These are phyloP conservation scores for Chanos chanos DNA, from an alignment of 2,797 vertebrate species.

Conservation along the genomic window DNA sequence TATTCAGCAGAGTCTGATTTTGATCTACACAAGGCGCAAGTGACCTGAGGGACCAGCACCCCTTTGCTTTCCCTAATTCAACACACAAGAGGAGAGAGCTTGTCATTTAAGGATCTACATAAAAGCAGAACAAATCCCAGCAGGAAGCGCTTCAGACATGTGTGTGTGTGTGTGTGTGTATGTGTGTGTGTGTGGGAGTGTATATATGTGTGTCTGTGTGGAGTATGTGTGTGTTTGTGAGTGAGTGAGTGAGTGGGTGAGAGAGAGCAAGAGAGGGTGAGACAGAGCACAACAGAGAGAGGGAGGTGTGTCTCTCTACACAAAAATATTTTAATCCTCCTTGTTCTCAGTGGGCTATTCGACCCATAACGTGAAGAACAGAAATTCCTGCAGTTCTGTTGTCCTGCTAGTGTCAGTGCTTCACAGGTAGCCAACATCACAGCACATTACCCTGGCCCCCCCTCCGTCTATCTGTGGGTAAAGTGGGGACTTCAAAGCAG, in stretches of 20 bases:
- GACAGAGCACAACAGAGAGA: no score
- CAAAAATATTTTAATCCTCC: no score
- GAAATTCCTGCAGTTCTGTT: conserved; percentile 52
- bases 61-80: conserved; percentile 24
- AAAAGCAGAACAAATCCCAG: conserved; percentile 6
- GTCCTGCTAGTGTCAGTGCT: no score
- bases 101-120: conserved; percentile 37
- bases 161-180: neutral
- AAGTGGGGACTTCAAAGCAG: conserved; percentile 55
- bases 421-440: no score
- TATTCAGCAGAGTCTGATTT: conserved; percentile 43
- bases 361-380: conserved; percentile 52
- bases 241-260: no score
- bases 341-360: conserved; percentile 53
- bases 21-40: conserved; percentile 25
- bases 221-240: no score
- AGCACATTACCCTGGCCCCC: no score
- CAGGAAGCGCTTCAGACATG: conserved; percentile 7
- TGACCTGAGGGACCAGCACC: conserved; percentile 31
- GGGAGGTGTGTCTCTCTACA: no score
- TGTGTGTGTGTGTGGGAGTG: no score
- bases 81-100: conserved; percentile 23
- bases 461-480: no score
- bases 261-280: no score
- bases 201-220: no score